phyloP scores from a whole-genome alignment of 2,113 vertebrate genomes.

The Strix aluco region DNA sequence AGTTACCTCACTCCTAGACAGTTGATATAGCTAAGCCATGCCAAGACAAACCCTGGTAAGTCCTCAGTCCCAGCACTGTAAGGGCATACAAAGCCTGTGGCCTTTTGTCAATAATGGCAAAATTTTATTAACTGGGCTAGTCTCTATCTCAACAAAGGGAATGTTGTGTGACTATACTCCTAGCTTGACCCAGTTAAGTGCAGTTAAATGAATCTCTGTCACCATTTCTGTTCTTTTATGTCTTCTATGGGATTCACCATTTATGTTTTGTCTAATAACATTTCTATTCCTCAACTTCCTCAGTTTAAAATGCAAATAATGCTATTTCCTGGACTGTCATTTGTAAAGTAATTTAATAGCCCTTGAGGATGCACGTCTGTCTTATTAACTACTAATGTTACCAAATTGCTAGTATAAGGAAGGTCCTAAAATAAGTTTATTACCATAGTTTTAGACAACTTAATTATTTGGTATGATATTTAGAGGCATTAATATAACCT shows the following conservation, averaged over 20 bases:
- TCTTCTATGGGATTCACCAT: not conserved
- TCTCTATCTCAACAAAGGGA: not conserved
- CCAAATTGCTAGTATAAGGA: not conserved
- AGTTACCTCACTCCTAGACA: not conserved
- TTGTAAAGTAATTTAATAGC: not conserved
- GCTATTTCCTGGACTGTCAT: not conserved
- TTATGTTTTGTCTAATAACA: not conserved
- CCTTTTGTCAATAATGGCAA: not conserved
- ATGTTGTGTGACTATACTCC: not conserved
- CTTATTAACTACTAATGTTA: not conserved
- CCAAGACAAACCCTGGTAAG: not conserved
- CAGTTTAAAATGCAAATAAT: slow-evolving; percentile 27
- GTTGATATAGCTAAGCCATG: not conserved
- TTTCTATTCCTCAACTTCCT: not conserved
- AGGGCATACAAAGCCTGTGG: not conserved
- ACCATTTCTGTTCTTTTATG: not conserved
- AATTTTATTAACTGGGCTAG: not conserved
- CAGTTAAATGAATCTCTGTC: not conserved
- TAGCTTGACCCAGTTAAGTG: not conserved
- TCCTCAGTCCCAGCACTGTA: not conserved
- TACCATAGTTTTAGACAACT: not conserved
- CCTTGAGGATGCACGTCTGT: not conserved
- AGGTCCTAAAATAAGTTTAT: not conserved
- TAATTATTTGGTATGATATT: not conserved
- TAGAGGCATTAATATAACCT: not conserved